Percentiles rank a stretch among this genome's conserved stretches.
These are phyloP conservation scores for Drosophila sordidula DNA, from an alignment of 2,888 invertebrate genomes.

Conservation along the genomic window DNA sequence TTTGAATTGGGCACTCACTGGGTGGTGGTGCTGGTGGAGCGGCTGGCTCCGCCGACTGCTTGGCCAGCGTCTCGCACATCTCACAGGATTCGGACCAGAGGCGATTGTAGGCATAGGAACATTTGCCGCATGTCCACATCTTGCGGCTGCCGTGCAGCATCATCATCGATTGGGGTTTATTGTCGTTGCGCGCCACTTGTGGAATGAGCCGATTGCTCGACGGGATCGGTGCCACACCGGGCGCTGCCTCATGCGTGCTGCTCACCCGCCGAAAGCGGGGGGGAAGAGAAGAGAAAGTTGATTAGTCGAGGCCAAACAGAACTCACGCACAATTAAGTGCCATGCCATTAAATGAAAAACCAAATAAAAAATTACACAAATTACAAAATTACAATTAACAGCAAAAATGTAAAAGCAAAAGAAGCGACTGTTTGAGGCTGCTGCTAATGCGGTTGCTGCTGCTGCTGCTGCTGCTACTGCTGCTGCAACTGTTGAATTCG, in stretches of 20 bases:
- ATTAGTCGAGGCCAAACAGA: neutral
- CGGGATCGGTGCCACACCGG: conserved; percentile 9
- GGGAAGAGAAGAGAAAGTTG: neutral
- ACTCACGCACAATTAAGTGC: conserved; percentile 6
- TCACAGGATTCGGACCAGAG: conserved; percentile 92
- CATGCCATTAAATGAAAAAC: conserved; percentile 16
- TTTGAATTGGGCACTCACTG: conserved; percentile 21
- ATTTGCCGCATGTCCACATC: conserved; percentile 95
- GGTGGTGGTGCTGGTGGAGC: conserved; percentile 26
- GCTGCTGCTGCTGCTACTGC: conserved; percentile 3
- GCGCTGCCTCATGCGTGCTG: conserved; percentile 37
- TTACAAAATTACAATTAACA: conserved; percentile 13
- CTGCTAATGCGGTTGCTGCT: neutral
- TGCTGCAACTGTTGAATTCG: conserved; percentile 11
- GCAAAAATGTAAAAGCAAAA: conserved; percentile 5
- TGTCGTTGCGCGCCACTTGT: conserved; percentile 75
- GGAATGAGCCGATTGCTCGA: conserved; percentile 44
- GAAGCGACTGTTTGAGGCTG: conserved; percentile 1
- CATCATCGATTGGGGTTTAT: conserved; percentile 74
- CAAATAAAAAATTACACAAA: conserved; percentile 10
- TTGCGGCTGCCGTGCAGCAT: conserved; percentile 83
- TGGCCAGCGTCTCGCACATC: conserved; percentile 88
- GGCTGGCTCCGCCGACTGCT: conserved; percentile 19
- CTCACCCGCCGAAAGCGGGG: neutral
- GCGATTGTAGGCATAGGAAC: conserved; percentile 95